Conservation (phyloP, 1,140 invertebrate genomes). For the Brachionus angularis region DNA sequence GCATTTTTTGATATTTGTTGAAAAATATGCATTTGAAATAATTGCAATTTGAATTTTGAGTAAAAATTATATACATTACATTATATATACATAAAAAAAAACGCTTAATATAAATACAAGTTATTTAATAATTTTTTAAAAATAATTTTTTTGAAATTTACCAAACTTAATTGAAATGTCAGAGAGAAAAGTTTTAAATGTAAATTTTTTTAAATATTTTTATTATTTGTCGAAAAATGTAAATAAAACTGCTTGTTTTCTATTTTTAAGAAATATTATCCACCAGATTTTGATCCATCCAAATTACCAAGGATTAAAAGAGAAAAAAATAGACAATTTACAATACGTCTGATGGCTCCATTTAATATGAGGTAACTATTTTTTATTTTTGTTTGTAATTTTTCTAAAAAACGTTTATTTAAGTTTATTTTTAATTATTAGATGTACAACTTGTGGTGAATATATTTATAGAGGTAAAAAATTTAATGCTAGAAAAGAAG, state of each 20-base stretch:
- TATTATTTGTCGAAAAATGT: slow-evolving; percentile 58
- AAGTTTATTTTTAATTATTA: slow-evolving; percentile 49
- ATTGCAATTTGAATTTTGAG: too few species aligned
- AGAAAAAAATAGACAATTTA: slow-evolving; percentile 90
- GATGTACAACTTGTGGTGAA: slow-evolving; percentile 95
- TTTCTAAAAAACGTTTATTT: background rate
- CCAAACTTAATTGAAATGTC: slow-evolving; percentile 74
- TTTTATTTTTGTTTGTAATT: background rate
- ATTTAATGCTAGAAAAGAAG: slow-evolving; percentile 97
- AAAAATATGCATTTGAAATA: too few species aligned
- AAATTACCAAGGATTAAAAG: slow-evolving; percentile 96
- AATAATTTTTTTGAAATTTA: background rate
- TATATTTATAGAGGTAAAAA: slow-evolving; percentile 99
- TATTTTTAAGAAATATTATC: slow-evolving; percentile 90
- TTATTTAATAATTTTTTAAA: background rate
- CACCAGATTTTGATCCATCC: slow-evolving; percentile 98
- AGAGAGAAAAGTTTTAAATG: slow-evolving; percentile 84
- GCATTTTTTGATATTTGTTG: too few species aligned
- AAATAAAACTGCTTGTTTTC: slow-evolving; percentile 24
- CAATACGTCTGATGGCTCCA: slow-evolving; percentile 94
- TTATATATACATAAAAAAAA: too few species aligned
- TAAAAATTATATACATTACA: too few species aligned
- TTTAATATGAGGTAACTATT: slow-evolving; percentile 78
- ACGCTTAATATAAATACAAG: too few species aligned
- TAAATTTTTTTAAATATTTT: too few species aligned